Evolutionary conservation across 2,888 invertebrate species (phyloP), one percentile per base, ranked within the genome.

Genomic region (Cheilosia urbana): DNA sequence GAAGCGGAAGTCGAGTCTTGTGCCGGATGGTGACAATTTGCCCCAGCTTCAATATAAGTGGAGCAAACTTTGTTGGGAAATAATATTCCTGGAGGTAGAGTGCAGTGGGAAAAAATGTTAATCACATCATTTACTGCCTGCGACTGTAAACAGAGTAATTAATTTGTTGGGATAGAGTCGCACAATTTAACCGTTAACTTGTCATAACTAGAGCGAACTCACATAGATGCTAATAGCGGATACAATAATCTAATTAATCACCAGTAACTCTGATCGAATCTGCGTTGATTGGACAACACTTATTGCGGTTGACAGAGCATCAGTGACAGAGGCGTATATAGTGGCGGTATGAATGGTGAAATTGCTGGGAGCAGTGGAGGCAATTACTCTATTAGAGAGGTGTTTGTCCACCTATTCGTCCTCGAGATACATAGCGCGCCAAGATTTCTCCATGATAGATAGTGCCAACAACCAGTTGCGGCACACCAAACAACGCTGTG

Each of bases 11-110:
- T 81, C 19, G 47, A 19, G 17, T 17, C 47, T 17, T 9, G 19
- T 57, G 42, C 85, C 85, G 85, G 85, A 85, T 85, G 85, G 72
- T 72, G 76, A 81, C 85, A 81, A 85, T 85, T 85, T 85, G 66
- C 68, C 62, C 11, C 17, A 6, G 19, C 21, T 40, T 9, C 30
- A 24, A 37, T 37, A 37, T 13, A 83, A 79, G 75, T 80, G 47
- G 80, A 45, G 40, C 78, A 78, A 30, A 37, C n/a, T 66, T 42
- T 24, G 66, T 84, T 80, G 80, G 84, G 65, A 84, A 85, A 58
- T 45, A 49, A 42, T 37, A 37, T 37, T 63, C 68, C 71, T 30
- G 58, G 57, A 57, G 24, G 3, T 13, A 30, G 51, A 15, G 11
- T 13, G 53, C 13, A 47, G 62, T 4, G 2, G 37, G 4, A 42